These are phyloP conservation scores for Phataginus tetradactyla DNA, from an alignment of 2,797 vertebrate genomes.

Conservation along the genomic window DNA sequence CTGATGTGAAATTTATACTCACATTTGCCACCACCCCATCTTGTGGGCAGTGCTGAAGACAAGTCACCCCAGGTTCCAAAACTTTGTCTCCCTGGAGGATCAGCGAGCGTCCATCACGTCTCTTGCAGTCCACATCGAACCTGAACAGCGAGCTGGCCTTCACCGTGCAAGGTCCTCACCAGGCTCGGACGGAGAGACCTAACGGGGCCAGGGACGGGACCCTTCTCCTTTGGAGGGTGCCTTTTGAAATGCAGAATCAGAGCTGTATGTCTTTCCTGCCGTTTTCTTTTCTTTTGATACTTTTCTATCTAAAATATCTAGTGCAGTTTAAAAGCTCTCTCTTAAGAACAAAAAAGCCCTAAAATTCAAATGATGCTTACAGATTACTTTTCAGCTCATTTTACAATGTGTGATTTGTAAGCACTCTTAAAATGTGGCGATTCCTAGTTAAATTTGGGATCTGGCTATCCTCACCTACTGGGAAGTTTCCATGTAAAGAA, in stretches of 20 bases:
- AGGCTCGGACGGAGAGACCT: not conserved
- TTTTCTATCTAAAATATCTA: not conserved
- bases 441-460: not conserved
- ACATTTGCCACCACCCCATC: not conserved
- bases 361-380: not conserved
- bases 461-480: not conserved
- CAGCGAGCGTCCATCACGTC: fast-evolving
- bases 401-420: not conserved
- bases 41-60: not conserved
- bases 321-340: conserved; percentile 36
- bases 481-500: conserved; percentile 13
- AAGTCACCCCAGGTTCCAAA: not conserved
- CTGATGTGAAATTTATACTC: not conserved
- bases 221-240: not conserved
- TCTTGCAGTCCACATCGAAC: not conserved
- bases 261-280: not conserved
- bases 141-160: not conserved
- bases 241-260: not conserved
- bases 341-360: conserved; percentile 4
- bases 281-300: not conserved
- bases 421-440: not conserved
- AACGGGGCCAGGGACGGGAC: not conserved
- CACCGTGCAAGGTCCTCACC: not conserved
- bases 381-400: conserved; percentile 15
- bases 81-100: not conserved